phyloP scores from a whole-genome alignment of 2,113 vertebrate genomes.

The Alligator sinensis region DNA sequence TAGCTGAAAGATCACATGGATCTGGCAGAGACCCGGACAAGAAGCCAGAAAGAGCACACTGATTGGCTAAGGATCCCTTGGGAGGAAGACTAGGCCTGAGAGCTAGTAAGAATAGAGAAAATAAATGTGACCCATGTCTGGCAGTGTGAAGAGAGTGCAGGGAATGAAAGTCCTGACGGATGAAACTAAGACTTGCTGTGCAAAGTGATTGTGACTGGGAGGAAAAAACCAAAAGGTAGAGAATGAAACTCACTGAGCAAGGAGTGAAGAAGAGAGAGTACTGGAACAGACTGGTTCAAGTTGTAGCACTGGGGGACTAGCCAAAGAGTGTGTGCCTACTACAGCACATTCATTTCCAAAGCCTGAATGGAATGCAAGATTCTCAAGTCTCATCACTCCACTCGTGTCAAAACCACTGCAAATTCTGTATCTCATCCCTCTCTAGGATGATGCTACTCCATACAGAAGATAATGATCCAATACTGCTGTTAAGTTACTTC shows the following conservation, averaged over 20 bases:
- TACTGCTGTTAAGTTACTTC: neutral
- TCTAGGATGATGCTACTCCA: neutral
- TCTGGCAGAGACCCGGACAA: neutral
- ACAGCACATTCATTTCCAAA: accelerated
- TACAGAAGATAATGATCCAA: accelerated
- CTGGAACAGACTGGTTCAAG: neutral
- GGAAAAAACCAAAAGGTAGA: neutral
- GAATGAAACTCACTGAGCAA: neutral
- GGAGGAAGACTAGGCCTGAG: neutral
- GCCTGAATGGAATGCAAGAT: neutral
- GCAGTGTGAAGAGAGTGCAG: no score
- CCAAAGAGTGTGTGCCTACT: neutral
- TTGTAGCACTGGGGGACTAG: neutral
- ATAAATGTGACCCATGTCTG: no score
- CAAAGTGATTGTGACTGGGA: neutral
- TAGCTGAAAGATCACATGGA: neutral
- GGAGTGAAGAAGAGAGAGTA: neutral
- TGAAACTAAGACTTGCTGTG: neutral
- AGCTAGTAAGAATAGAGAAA: no score
- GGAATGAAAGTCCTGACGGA: neutral
- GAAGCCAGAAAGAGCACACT: neutral
- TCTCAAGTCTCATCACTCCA: neutral
- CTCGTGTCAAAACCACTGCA: neutral
- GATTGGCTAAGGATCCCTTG: neutral
- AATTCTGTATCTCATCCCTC: neutral